Evolutionary conservation across 2,888 invertebrate genomes (phyloP).

Genomic region (Anarsia innoxiella): DNA sequence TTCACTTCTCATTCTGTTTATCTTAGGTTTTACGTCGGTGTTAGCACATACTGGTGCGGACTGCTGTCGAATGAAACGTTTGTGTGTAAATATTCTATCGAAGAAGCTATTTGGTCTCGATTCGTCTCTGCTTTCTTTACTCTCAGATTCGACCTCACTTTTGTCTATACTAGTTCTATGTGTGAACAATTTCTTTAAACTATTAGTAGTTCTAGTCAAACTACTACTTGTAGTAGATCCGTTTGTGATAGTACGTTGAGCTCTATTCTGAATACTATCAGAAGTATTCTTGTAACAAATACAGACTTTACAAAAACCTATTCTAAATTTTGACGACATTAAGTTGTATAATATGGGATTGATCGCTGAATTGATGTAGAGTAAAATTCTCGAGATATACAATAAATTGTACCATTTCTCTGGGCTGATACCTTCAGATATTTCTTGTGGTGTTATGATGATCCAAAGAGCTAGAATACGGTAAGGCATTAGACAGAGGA

Average conservation of each 20-base stretch:
- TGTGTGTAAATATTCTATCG: conserved; percentile 50
- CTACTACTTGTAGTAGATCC: conserved; percentile 77
- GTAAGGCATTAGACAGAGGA: conserved; percentile 91
- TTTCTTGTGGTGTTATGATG: conserved; percentile 82
- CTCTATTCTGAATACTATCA: conserved; percentile 52
- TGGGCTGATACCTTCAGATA: conserved; percentile 79
- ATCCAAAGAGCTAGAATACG: conserved; percentile 89
- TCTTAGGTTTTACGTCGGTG: conserved; percentile 35
- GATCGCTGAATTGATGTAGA: conserved; percentile 91
- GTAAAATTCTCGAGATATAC: conserved; percentile 89
- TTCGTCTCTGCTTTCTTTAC: conserved; percentile 40
- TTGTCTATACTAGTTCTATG: conserved; percentile 62
- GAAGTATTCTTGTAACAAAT: conserved; percentile 68
- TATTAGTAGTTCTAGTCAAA: conserved; percentile 76
- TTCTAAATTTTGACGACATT: conserved; percentile 93
- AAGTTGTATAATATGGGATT: conserved; percentile 95
- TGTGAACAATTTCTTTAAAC: conserved; percentile 67
- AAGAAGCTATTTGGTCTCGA: conserved; percentile 40
- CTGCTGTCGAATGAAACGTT: conserved; percentile 56
- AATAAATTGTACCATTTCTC: conserved; percentile 88
- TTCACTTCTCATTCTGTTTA: conserved; percentile 58
- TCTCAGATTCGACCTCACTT: conserved; percentile 45
- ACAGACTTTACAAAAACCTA: conserved; percentile 83
- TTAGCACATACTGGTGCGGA: conserved; percentile 55
- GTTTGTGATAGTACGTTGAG: conserved; percentile 72